Percentiles rank a stretch among this genome's conserved stretches.
phyloP scores from a whole-genome alignment of 2,888 invertebrate species.

The Marronus borbonicus region DNA sequence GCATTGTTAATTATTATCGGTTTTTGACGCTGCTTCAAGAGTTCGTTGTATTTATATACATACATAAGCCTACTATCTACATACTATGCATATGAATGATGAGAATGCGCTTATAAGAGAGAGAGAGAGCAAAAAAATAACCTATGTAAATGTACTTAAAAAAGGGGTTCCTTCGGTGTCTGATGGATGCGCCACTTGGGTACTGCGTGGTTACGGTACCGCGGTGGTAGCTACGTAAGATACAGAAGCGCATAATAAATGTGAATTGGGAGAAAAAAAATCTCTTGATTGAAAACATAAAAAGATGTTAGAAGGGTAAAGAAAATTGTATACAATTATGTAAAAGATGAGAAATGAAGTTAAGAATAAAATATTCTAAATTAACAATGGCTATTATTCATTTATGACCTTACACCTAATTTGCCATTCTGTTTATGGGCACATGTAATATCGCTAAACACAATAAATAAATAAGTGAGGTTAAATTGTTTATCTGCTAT shows the following conservation, averaged over 20 bases:
- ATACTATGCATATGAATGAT: too few species aligned
- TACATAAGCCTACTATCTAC: not conserved
- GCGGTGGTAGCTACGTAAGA: too few species aligned
- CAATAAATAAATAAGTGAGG: too few species aligned
- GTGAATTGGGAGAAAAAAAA: slow-evolving; percentile 17
- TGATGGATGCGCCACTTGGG: too few species aligned
- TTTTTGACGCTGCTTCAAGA: slow-evolving; percentile 50
- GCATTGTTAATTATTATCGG: slow-evolving; percentile 62
- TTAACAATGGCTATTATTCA: slow-evolving; percentile 30
- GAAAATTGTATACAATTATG: slow-evolving; percentile 48
- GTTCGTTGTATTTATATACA: slow-evolving; percentile 16
- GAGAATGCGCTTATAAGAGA: too few species aligned
- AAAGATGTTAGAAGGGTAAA: not conserved
- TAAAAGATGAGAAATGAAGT: slow-evolving; percentile 39
- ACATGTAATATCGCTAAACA: too few species aligned
- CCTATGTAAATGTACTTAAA: too few species aligned
- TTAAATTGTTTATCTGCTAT: too few species aligned
- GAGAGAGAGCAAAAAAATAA: too few species aligned
- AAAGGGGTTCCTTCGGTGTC: too few species aligned
- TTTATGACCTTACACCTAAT: not conserved
- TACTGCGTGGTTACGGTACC: too few species aligned
- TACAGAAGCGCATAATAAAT: not conserved
- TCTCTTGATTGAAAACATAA: not conserved
- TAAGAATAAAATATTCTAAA: slow-evolving; percentile 50
- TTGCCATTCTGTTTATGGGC: too few species aligned